These are phyloP conservation scores for Trachelus tabidus DNA, from an alignment of 2,888 invertebrate species.

Conservation along the genomic window DNA sequence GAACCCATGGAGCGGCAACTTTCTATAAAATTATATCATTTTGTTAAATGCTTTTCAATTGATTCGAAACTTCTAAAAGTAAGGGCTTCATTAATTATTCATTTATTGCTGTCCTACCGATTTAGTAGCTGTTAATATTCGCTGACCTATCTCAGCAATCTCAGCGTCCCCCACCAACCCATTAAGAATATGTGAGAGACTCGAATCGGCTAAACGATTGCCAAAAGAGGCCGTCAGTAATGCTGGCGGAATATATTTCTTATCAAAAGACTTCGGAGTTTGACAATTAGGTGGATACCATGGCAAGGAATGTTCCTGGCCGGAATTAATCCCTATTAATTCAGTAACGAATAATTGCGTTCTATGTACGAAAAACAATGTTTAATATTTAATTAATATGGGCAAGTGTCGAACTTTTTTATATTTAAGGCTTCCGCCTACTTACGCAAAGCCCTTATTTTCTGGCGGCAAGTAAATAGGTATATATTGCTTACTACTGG, in stretches of 20 bases:
- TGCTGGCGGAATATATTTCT: conserved; percentile 60
- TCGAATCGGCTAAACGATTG: conserved; percentile 55
- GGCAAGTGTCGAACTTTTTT: neutral
- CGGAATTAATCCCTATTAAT: conserved; percentile 72
- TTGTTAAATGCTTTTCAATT: neutral
- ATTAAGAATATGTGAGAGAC: conserved; percentile 63
- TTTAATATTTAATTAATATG: conserved; percentile 4
- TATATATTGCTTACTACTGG: conserved; percentile 64
- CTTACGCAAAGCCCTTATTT: conserved; percentile 82
- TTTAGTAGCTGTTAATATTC: conserved; percentile 78
- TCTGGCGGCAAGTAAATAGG: conserved; percentile 80
- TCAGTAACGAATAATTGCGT: conserved; percentile 59
- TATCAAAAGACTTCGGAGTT: conserved; percentile 56
- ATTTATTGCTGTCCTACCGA: conserved; percentile 65
- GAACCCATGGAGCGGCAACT: conserved; percentile 79
- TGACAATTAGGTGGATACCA: conserved; percentile 82
- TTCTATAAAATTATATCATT: conserved; percentile 69
- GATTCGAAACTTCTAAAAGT: neutral
- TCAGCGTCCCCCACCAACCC: conserved; percentile 65
- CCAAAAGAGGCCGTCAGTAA: conserved; percentile 46
- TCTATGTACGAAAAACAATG: conserved; percentile 25
- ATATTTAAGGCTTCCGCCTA: conserved; percentile 25
- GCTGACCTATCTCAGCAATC: conserved; percentile 82
- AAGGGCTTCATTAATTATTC: too few species aligned
- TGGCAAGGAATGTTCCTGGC: conserved; percentile 76